phyloP scores from a whole-genome alignment of 2,888 invertebrate species.

The Hybos culiciformis region DNA sequence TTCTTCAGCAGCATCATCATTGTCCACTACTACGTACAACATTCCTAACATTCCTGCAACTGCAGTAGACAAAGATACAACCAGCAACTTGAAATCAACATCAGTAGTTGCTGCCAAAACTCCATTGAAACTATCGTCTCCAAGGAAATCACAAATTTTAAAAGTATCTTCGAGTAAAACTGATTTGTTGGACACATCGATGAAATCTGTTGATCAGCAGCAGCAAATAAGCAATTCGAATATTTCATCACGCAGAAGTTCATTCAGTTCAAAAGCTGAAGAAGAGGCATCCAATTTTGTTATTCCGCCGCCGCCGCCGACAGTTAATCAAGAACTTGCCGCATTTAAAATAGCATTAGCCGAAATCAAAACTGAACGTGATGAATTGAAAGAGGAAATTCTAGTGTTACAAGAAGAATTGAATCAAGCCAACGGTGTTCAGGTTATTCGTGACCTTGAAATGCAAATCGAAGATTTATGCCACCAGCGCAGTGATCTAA shows the following conservation, averaged over 20 bases:
- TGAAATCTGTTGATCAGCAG: neutral
- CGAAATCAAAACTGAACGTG: constrained; percentile 26
- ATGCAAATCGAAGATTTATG: constrained; percentile 17
- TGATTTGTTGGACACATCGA: neutral
- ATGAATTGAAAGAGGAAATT: constrained; percentile 24
- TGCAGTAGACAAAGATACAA: too few relatives aligned
- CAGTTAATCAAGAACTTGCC: constrained; percentile 20
- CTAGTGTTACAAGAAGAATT: constrained; percentile 21
- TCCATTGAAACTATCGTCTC: too few relatives aligned
- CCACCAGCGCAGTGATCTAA: constrained; percentile 23
- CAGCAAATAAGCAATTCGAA: neutral
- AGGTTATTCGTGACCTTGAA: constrained; percentile 23
- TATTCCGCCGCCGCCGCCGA: too few relatives aligned
- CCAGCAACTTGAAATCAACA: too few relatives aligned
- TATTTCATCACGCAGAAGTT: neutral
- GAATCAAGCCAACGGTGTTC: constrained; percentile 21
- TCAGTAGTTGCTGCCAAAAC: too few relatives aligned
- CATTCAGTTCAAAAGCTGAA: neutral
- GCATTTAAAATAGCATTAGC: constrained; percentile 27
- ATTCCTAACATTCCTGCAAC: neutral
- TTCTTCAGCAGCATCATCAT: too few relatives aligned
- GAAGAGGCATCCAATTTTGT: too few relatives aligned
- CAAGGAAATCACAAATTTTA: too few relatives aligned
- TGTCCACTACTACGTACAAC: neutral
- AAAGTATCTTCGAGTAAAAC: neutral